Evolutionary conservation across 1,140 invertebrate genomes (phyloP).

Genomic region (Dendroctonus ponderosae): DNA sequence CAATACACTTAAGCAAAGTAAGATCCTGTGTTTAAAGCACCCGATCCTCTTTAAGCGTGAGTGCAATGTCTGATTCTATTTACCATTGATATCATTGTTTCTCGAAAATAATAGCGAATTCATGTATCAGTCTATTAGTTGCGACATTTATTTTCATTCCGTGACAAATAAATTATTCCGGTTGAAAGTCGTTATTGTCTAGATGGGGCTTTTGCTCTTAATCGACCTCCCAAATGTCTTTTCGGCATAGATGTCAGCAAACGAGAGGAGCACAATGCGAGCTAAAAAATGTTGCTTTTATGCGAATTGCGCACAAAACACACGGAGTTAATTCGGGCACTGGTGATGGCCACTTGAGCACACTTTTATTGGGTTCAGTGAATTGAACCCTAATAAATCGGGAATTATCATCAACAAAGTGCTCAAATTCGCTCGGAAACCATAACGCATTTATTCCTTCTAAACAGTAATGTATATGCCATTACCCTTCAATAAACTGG

Average conservation of each 20-base stretch:
- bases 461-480: slow-evolving; percentile 17
- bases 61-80: slow-evolving; percentile 55
- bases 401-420: not conserved
- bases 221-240: not conserved
- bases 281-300: too few relatives aligned
- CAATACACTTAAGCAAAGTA: slow-evolving; percentile 36
- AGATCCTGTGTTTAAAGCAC: slow-evolving; percentile 36
- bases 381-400: too few relatives aligned
- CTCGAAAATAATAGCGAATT: slow-evolving; percentile 56
- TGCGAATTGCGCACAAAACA: too few relatives aligned
- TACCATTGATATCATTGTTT: slow-evolving; percentile 52
- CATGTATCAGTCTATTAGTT: slow-evolving; percentile 56
- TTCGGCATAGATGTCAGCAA: too few relatives aligned
- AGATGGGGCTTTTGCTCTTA: too few relatives aligned
- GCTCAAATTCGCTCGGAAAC: slow-evolving; percentile 1
- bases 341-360: too few relatives aligned
- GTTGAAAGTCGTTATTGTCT: not conserved
- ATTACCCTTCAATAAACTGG: slow-evolving; percentile 16
- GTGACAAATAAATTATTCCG: slow-evolving; percentile 18
- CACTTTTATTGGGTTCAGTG: too few relatives aligned
- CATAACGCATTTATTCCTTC: slow-evolving; percentile 9
- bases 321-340: too few relatives aligned
- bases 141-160: slow-evolving; percentile 57
- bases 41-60: slow-evolving; percentile 38
- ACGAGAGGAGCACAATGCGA: too few relatives aligned